Percentiles rank a stretch among this genome's conserved stretches.
These are phyloP conservation scores for Sisyra terminalis DNA, from an alignment of 2,888 invertebrate species.

Conservation along the genomic window DNA sequence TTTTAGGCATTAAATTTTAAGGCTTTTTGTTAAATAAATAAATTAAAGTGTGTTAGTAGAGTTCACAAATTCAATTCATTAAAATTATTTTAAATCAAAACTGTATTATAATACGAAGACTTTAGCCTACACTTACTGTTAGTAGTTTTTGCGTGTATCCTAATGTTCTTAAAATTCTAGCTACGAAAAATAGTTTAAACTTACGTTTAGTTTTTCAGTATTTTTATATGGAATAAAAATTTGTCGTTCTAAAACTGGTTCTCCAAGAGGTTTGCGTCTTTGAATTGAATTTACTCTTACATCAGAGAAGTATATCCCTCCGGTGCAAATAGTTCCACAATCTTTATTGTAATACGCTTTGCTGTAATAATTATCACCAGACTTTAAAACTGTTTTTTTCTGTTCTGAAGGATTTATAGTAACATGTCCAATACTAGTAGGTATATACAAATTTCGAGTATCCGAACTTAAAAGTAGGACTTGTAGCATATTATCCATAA, in stretches of 20 bases:
- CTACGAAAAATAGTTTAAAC: too few species aligned
- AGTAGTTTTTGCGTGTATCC: too few species aligned
- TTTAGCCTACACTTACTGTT: too few species aligned
- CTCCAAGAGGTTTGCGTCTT: conserved; percentile 44
- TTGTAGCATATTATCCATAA: conserved; percentile 82
- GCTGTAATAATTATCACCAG: conserved; percentile 11
- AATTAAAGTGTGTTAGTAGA: too few species aligned
- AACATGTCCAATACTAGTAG: conserved; percentile 38
- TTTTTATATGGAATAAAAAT: conserved; percentile 46
- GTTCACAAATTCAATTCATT: too few species aligned
- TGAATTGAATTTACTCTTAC: conserved; percentile 61
- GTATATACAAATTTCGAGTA: conserved; percentile 52
- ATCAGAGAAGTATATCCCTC: conserved; percentile 63
- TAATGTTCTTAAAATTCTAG: too few species aligned
- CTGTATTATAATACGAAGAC: too few species aligned
- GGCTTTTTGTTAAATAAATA: too few species aligned
- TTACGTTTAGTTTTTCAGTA: conserved; percentile 13
- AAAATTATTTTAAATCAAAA: too few species aligned
- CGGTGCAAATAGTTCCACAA: conserved; percentile 32
- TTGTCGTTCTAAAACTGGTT: conserved; percentile 65
- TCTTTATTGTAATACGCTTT: conserved; percentile 27
- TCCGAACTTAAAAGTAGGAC: conserved; percentile 51
- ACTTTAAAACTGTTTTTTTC: conserved; percentile 7
- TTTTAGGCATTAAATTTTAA: too few species aligned
- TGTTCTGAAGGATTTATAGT: conserved; percentile 29